Evolutionary conservation across 2,797 vertebrate species (phyloP), one percentile per base, ranked within the genome.

Genomic region (Merluccius polli): DNA sequence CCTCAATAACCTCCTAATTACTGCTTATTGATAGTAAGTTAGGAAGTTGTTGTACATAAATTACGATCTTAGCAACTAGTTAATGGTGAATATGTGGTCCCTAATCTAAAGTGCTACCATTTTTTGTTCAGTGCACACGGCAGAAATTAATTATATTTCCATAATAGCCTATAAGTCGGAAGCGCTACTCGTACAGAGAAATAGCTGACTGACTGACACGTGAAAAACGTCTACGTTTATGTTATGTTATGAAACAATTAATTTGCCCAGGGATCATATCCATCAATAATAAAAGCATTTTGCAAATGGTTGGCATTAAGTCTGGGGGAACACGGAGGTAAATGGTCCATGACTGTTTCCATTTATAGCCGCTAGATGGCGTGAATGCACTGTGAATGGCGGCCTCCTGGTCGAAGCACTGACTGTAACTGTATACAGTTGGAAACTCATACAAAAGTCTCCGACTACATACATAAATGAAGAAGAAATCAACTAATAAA

Each of bases 311-410:
- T 67, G 41, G 38, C 48, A n/a, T n/a, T n/a, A 12, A 2, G 2
- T 10, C 2, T 4, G 36, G 21, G 5, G 10, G 38, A 11, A 27
- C 5, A 1, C 32, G 15, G 2, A 70, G 15, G 65, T 18, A 35
- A 32, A 33, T 30, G 36, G 7, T n/a, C 29, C 30, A 5, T 72
- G 71, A 65, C 30, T n/a, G 0, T 82, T 13, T 41, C 3, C 35
- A 2, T 2, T 4, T 69, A 0, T 80, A 75, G 78, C 63, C 92
- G 84, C 91, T 91, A 93, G 92, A 87, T 88, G 92, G 92, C 0
- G 89, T 67, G 76, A 82, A 70, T 75, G 76, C 75, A 75, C 82
- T 38, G 71, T 73, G 9, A 16, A 72, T 9, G 30, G n/a, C 71
- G 8, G n/a, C 52, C 1, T 18, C 9, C 9, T 30, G 65, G 7